These are phyloP conservation scores for Netelia virgata DNA, from an alignment of 2,888 invertebrate species.

Conservation along the genomic window DNA sequence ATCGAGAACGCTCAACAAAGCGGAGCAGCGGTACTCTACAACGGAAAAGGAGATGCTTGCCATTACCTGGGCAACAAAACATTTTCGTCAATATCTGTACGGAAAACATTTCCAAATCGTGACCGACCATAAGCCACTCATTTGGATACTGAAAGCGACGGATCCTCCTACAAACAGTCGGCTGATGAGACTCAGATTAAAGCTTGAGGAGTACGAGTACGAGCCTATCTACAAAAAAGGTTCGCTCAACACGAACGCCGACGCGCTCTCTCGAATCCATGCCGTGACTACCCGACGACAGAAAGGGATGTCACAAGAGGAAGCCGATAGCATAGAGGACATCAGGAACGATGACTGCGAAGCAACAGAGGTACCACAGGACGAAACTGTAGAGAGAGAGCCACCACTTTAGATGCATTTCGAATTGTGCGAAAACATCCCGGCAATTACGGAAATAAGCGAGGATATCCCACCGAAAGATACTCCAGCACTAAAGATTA, in stretches of 20 bases:
- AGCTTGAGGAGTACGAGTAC: constrained; percentile 2
- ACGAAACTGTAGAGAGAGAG: neutral
- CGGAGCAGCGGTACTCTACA: constrained; percentile 43
- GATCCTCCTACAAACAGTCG: neutral
- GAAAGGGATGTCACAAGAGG: neutral
- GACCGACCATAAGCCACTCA: constrained; percentile 62
- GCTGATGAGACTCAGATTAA: neutral
- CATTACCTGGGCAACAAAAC: constrained; percentile 53
- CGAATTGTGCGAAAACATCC: neutral
- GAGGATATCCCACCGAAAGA: too few species aligned
- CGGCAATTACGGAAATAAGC: too few species aligned
- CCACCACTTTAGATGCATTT: constrained; percentile 24
- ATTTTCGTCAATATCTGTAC: constrained; percentile 64
- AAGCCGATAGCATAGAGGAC: neutral
- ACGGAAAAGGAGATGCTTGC: constrained; percentile 64
- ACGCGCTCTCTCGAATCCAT: constrained; percentile 41
- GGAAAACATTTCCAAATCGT: constrained; percentile 61
- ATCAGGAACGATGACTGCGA: neutral
- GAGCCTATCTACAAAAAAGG: constrained; percentile 55
- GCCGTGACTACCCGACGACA: constrained; percentile 31
- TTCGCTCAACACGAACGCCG: constrained; percentile 55
- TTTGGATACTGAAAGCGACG: constrained; percentile 41
- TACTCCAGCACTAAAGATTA: too few species aligned
- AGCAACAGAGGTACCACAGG: neutral
- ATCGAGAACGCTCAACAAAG: constrained; percentile 24